Conservation (phyloP, 2,888 invertebrate species). For the Coleophora flavipennella region DNA sequence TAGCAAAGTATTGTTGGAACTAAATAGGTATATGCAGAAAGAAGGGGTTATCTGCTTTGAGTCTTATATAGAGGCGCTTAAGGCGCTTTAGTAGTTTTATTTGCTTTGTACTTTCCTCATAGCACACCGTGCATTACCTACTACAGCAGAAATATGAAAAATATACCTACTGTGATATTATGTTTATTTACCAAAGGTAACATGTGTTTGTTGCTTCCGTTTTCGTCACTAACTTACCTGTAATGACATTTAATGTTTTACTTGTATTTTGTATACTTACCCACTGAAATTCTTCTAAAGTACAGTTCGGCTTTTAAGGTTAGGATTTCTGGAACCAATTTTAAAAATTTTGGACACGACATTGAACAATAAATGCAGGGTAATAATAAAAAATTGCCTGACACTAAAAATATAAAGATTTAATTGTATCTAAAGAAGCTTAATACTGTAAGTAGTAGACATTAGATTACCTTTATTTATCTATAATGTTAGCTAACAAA, state of each 20-base stretch:
- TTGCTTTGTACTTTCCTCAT: background rate
- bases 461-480: conserved; percentile 27
- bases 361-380: conserved; percentile 61
- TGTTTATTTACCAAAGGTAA: too few relatives aligned
- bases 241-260: too few relatives aligned
- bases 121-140: conserved; percentile 1
- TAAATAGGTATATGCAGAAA: background rate
- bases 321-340: conserved; percentile 49
- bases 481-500: too few relatives aligned
- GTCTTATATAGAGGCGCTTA: background rate
- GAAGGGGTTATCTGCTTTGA: background rate
- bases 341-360: conserved; percentile 40
- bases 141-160: conserved; percentile 4
- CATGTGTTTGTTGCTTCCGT: too few relatives aligned
- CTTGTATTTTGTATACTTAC: too few relatives aligned
- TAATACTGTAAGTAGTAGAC: conserved; percentile 44
- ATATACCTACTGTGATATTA: background rate
- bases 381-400: conserved; percentile 48
- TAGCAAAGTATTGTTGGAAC: background rate
- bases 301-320: too few relatives aligned
- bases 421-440: too few relatives aligned
- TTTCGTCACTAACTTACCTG: background rate
- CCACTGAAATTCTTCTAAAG: conserved; percentile 6
- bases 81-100: too few relatives aligned
- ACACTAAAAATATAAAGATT: conserved; percentile 27